phyloP scores from a whole-genome alignment of 2,888 invertebrate genomes.

The Zootermopsis nevadensis region DNA sequence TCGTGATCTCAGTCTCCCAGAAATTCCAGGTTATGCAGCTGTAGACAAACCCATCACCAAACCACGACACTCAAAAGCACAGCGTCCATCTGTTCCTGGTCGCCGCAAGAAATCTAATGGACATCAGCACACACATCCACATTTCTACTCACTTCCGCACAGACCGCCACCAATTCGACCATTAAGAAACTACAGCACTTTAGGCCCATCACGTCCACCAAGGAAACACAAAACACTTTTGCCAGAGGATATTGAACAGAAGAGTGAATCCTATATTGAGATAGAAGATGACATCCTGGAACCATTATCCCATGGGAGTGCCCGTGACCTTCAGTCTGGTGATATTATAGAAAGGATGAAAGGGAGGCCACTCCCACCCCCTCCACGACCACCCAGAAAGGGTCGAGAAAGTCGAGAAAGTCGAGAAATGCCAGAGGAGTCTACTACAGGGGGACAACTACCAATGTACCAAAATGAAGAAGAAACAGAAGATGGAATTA shows the following conservation, averaged over 20 bases:
- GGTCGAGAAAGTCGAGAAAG: conserved; percentile 60
- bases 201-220: conserved; percentile 71
- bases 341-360: conserved; percentile 85
- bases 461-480: neutral
- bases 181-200: conserved; percentile 70
- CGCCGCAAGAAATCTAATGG: conserved; percentile 63
- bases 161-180: conserved; percentile 69
- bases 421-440: neutral
- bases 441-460: neutral
- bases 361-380: conserved; percentile 85
- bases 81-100: conserved; percentile 72
- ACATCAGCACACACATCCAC: conserved; percentile 66
- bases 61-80: conserved; percentile 64
- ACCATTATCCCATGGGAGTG: conserved; percentile 56
- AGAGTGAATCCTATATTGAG: conserved; percentile 48
- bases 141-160: conserved; percentile 77
- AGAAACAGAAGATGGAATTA: conserved; percentile 50
- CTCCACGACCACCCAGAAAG: conserved; percentile 83
- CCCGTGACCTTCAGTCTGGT: conserved; percentile 75
- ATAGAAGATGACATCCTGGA: conserved; percentile 47
- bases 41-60: conserved; percentile 71
- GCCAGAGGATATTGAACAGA: conserved; percentile 15
- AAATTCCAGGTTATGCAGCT: conserved; percentile 76
- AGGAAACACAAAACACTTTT: conserved; percentile 64
- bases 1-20: conserved; percentile 29